These are phyloP conservation scores for Mythimna lalbum DNA, from an alignment of 2,888 invertebrate genomes.

Conservation along the genomic window DNA sequence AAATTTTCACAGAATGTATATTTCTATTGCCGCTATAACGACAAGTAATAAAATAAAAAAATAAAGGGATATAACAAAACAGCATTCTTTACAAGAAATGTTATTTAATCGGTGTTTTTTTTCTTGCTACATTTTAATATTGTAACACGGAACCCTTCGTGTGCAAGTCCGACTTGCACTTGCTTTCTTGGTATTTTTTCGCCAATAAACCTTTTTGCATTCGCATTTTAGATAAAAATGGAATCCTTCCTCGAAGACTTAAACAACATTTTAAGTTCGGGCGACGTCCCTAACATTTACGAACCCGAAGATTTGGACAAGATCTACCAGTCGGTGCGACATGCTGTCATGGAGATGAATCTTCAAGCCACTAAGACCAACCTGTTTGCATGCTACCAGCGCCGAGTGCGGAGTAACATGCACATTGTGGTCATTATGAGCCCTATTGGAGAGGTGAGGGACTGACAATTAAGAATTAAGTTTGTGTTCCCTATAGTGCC, in stretches of 20 bases:
- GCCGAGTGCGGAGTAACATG: conserved; percentile 94
- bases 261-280: conserved; percentile 96
- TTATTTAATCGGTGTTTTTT: too few species aligned
- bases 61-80: too few species aligned
- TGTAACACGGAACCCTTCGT: too few species aligned
- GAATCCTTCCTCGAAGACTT: conserved; percentile 97
- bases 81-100: too few species aligned
- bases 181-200: neutral
- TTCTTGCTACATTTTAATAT: too few species aligned
- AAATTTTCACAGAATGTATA: too few species aligned
- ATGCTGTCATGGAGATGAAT: conserved; percentile 93
- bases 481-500: neutral
- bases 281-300: conserved; percentile 97
- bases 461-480: neutral
- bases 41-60: too few species aligned
- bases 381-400: conserved; percentile 95
- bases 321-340: conserved; percentile 94
- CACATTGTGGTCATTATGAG: conserved; percentile 95
- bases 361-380: conserved; percentile 95
- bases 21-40: too few species aligned
- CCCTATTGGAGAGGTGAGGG: conserved; percentile 93
- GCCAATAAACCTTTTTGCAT: neutral
- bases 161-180: neutral
- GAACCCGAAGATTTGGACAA: conserved; percentile 95
- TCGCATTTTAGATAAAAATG: conserved; percentile 92